Conservation (phyloP, 2,888 invertebrate species). For the Sinohyriopsis cumingii region DNA sequence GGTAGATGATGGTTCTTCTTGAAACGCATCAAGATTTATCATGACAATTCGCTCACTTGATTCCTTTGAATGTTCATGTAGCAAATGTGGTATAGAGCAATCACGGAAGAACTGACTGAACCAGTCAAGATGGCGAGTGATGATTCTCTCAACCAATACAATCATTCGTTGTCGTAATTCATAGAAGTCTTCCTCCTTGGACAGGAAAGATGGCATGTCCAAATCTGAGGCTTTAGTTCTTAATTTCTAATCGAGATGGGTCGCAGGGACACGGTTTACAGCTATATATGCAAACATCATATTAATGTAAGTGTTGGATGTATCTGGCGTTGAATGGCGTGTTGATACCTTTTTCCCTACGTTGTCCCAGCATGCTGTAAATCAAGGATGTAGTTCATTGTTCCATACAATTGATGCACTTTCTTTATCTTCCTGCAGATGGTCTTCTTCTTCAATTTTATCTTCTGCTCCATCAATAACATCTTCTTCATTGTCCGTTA, state of each 20-base stretch:
- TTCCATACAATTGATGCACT: neutral
- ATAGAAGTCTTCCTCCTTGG: no score
- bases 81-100: slow-evolving; percentile 9
- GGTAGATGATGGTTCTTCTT: slow-evolving; percentile 14
- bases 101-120: slow-evolving; percentile 15
- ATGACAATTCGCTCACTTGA: slow-evolving; percentile 14
- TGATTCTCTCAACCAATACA: slow-evolving; percentile 9
- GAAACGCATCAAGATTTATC: slow-evolving; percentile 4
- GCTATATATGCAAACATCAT: slow-evolving; percentile 28
- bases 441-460: neutral
- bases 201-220: no score
- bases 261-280: slow-evolving; percentile 13
- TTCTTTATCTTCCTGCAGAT: neutral
- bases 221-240: no score
- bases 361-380: slow-evolving; percentile 33
- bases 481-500: neutral
- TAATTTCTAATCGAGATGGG: no score
- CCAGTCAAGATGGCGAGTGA: slow-evolving; percentile 18
- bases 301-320: slow-evolving; percentile 19
- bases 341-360: slow-evolving; percentile 25
- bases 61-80: slow-evolving; percentile 18
- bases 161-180: slow-evolving; percentile 10
- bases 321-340: slow-evolving; percentile 9
- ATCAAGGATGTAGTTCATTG: slow-evolving; percentile 8
- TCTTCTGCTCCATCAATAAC: neutral